Conservation (phyloP, 2,888 invertebrate genomes). For the Perithous albicinctus region DNA sequence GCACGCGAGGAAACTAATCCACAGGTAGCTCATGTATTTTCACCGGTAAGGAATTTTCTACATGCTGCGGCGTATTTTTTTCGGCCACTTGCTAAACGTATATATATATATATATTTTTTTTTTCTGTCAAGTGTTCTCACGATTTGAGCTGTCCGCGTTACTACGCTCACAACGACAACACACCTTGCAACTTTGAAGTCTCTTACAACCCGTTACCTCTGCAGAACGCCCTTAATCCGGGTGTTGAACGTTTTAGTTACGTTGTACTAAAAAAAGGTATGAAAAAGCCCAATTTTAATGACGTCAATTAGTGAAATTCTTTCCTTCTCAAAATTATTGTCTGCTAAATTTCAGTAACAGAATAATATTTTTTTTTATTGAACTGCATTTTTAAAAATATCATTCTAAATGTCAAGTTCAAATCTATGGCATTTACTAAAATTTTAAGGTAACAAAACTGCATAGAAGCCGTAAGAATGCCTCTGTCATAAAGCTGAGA, state of each 20-base stretch:
- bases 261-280: slow-evolving; percentile 93
- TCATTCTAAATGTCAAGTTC: too few relatives aligned
- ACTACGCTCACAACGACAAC: slow-evolving; percentile 85
- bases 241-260: slow-evolving; percentile 90
- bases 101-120: slow-evolving; percentile 31
- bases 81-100: slow-evolving; percentile 8
- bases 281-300: not conserved
- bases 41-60: slow-evolving; percentile 88
- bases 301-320: too few relatives aligned
- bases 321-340: too few relatives aligned
- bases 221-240: slow-evolving; percentile 72
- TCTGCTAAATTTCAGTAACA: too few relatives aligned
- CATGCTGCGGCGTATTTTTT: not conserved
- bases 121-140: slow-evolving; percentile 90
- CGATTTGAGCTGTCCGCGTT: slow-evolving; percentile 91
- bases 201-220: slow-evolving; percentile 87
- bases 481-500: too few relatives aligned
- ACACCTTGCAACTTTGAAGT: slow-evolving; percentile 93
- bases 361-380: too few relatives aligned
- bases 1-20: slow-evolving; percentile 76
- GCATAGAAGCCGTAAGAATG: too few relatives aligned
- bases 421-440: too few relatives aligned
- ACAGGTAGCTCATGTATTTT: slow-evolving; percentile 88
- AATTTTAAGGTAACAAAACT: too few relatives aligned
- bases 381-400: too few relatives aligned